Evolutionary conservation across 2,797 vertebrate genomes (phyloP).

Genomic region (Tolypeutes matacus): DNA sequence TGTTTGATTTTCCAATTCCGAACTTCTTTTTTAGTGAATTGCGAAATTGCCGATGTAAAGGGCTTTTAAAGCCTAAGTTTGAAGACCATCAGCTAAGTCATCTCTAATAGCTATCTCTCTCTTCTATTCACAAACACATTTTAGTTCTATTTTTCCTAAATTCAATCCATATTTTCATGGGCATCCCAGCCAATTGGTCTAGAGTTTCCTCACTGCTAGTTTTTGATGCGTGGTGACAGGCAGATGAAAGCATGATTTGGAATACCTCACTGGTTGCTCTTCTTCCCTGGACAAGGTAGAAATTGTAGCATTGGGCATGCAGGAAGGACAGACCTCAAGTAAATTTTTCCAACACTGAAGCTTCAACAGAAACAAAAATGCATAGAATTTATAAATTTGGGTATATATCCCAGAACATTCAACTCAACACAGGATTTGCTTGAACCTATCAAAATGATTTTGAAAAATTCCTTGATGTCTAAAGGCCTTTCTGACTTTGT

Average conservation of each 20-base stretch:
- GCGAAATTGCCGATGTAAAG: background rate
- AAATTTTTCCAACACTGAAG: background rate
- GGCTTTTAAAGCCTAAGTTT: background rate
- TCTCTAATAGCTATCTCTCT: background rate
- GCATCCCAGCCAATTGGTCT: background rate
- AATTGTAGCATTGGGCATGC: background rate
- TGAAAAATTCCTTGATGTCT: background rate
- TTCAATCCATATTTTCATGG: background rate
- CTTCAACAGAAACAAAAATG: slow-evolving; percentile 20
- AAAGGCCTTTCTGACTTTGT: background rate
- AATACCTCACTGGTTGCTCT: background rate
- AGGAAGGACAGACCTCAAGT: background rate
- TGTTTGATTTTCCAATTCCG: background rate
- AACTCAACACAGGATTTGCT: background rate
- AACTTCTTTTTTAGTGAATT: background rate
- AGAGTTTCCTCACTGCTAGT: background rate
- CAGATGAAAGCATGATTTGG: background rate
- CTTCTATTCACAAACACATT: background rate
- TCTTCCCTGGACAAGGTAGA: background rate
- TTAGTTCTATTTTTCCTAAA: slow-evolving; percentile 6
- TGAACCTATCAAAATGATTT: background rate
- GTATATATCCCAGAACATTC: background rate
- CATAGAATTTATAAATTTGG: background rate
- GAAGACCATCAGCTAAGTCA: background rate
- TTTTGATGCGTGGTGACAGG: background rate